Conservation (phyloP, 2,797 vertebrate genomes). For the Brachyrhaphis roseni region DNA sequence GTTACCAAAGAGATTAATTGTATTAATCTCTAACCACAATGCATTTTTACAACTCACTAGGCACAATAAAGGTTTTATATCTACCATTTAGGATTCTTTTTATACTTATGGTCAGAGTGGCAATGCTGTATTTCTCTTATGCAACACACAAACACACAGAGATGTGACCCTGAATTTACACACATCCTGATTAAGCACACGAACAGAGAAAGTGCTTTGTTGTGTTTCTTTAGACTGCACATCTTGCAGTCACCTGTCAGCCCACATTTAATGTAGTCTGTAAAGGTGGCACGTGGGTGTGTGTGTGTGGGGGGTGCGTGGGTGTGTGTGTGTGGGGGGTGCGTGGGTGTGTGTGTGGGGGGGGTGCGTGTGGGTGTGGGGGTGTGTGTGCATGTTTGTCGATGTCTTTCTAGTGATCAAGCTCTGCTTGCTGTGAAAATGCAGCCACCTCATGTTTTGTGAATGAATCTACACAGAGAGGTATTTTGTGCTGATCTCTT, state of each 20-base stretch:
- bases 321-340: slow-evolving; percentile 6
- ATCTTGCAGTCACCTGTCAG: slow-evolving; percentile 68
- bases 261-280: slow-evolving; percentile 51
- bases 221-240: slow-evolving; percentile 47
- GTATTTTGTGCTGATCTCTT: slow-evolving; percentile 23
- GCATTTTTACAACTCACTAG: background rate
- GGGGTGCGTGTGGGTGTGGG: slow-evolving; percentile 1
- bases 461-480: slow-evolving; percentile 10
- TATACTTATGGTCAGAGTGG: background rate
- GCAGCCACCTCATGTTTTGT: slow-evolving; percentile 34
- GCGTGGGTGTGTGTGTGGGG: background rate
- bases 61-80: background rate
- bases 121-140: slow-evolving; percentile 19
- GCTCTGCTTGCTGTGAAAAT: slow-evolving; percentile 20
- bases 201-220: slow-evolving; percentile 51
- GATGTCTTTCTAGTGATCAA: background rate
- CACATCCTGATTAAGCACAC: slow-evolving; percentile 20
- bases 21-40: background rate
- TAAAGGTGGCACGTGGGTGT: slow-evolving; percentile 3
- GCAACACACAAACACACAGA: slow-evolving; percentile 15
- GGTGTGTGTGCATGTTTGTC: slow-evolving; percentile 1
- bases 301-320: slow-evolving; percentile 4
- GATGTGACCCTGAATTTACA: slow-evolving; percentile 6
- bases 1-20: background rate
- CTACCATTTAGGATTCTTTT: background rate